Conservation (phyloP, 2,888 invertebrate species). For the Molorchus minor region DNA sequence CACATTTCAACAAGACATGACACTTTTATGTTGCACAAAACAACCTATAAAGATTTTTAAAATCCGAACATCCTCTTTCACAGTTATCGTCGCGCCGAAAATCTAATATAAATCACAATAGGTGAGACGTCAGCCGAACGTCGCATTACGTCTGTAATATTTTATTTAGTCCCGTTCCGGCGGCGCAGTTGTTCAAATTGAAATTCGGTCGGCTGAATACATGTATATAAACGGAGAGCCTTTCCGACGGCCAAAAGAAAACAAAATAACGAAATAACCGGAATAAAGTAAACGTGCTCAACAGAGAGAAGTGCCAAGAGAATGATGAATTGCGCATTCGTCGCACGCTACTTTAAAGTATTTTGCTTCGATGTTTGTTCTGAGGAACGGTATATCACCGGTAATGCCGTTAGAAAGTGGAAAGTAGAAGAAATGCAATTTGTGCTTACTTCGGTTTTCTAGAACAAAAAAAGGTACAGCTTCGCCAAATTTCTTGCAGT, state of each 20-base stretch:
- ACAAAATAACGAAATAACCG: conserved; percentile 5
- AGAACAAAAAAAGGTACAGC: too few relatives aligned
- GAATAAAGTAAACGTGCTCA: conserved; percentile 3
- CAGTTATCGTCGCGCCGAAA: background rate
- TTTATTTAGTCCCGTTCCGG: conserved; percentile 2
- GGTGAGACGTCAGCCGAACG: conserved; percentile 1
- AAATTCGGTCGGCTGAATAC: background rate
- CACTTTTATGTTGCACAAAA: too few relatives aligned
- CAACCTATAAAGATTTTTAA: too few relatives aligned
- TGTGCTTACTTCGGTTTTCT: too few relatives aligned
- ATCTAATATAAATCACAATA: conserved; percentile 1
- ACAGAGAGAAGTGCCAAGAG: conserved; percentile 1
- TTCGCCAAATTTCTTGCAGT: too few relatives aligned
- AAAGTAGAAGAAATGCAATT: too few relatives aligned
- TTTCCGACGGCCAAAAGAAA: background rate
- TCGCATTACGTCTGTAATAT: background rate
- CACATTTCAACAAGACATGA: too few relatives aligned
- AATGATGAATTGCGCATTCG: conserved; percentile 6
- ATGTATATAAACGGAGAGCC: background rate
- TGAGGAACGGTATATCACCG: background rate
- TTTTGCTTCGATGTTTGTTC: conserved; percentile 2
- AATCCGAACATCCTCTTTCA: background rate
- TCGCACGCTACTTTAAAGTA: background rate
- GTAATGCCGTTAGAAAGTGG: background rate
- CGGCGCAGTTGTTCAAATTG: background rate